These are phyloP conservation scores for Onychomys torridus DNA, from an alignment of 2,797 vertebrate species.

Conservation along the genomic window DNA sequence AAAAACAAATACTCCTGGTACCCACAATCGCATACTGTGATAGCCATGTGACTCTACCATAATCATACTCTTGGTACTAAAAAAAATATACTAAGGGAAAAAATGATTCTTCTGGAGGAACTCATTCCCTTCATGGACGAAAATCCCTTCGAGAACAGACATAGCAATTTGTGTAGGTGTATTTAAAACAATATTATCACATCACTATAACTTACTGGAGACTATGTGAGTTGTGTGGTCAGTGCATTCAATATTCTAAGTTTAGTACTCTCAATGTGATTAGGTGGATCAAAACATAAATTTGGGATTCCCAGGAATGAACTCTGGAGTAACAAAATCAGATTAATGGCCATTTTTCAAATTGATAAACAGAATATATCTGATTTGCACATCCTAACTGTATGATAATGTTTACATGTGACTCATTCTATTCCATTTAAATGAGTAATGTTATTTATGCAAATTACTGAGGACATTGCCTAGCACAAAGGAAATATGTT, in stretches of 20 bases:
- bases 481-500: slow-evolving; percentile 36
- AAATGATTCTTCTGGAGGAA: slow-evolving; percentile 28
- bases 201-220: slow-evolving; percentile 25
- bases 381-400: slow-evolving; percentile 50
- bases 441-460: slow-evolving; percentile 65
- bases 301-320: slow-evolving; percentile 59
- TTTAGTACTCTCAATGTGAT: slow-evolving; percentile 42
- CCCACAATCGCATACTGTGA: slow-evolving; percentile 13
- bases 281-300: slow-evolving; percentile 12
- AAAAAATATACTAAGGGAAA: background rate
- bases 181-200: background rate
- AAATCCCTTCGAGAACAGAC: slow-evolving; percentile 41
- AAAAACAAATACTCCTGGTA: slow-evolving; percentile 53
- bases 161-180: slow-evolving; percentile 28
- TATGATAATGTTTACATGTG: slow-evolving; percentile 57
- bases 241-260: slow-evolving; percentile 2
- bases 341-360: slow-evolving; percentile 69
- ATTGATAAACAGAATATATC: slow-evolving; percentile 51
- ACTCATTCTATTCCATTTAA: slow-evolving; percentile 58
- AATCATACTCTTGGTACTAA: background rate
- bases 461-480: slow-evolving; percentile 34
- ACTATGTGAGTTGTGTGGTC: slow-evolving; percentile 12
- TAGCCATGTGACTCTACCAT: background rate
- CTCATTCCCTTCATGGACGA: background rate
- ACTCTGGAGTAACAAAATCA: slow-evolving; percentile 42